Base-by-base conservation (phyloP, 2,888 invertebrate species). In the Melinaea marsaeus region DNA sequence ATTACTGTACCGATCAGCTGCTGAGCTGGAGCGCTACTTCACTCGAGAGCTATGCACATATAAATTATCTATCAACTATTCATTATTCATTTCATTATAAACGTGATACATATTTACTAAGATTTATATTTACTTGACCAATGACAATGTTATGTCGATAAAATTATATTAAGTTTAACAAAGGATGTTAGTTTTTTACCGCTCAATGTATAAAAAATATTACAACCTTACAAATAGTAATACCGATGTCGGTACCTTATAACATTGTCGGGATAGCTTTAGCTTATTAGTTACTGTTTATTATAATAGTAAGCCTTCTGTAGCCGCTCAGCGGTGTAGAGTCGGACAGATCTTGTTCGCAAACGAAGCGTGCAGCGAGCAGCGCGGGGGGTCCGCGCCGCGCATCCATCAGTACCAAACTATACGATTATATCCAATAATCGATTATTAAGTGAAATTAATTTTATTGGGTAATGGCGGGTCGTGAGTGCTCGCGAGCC, bases 401-500 rank as follows among this genome's bases (percentile, higher is more conserved):
- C 74, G 78, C 82, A 86, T 86, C 86, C 82, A 86, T 88, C 88
- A 88, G 75, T 77, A 55, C 77, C 77, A 87, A 82, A 85, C 85
- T 81, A 80, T 85, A 86, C 83, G 82, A 87, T 86, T 86, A 87
- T 85, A 84, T 62, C 68, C 65, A 68, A 68, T 68, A 68, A 68
- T 69, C 68, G 68, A 65, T 67, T 67, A 87, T 87, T 89, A 88
- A 89, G 84, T 86, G 85, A 88, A 89, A 90, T 90, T 88, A 89
- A 90, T 90, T 88, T 88, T 86, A 87, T 89, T 84, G 85, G 83
- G 84, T 86, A 88, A 90, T 84, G 80, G 77, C 78, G 70, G 81
- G 78, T 86, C 87, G 86, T 87, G 88, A 81, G 83, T 82, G 85
- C 80, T 84, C 81, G 83, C 85, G 78, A 80, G 77, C 84, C 67